phyloP scores from a whole-genome alignment of 92 coral and sea anemone genomes.

The Zoanthus sociatus region DNA sequence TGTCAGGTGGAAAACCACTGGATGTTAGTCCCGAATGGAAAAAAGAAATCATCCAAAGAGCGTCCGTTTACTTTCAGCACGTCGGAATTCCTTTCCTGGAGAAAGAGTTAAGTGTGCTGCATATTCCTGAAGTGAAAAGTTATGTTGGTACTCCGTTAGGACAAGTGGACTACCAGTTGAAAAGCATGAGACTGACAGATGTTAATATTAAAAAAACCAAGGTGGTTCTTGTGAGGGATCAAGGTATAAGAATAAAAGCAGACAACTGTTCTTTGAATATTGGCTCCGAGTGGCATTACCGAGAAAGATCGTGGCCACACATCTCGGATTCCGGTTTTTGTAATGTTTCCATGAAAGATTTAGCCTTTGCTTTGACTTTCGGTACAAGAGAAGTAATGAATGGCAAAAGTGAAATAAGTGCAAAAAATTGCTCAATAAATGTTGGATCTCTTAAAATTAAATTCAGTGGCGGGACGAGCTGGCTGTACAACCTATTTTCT shows the following conservation, averaged over 20 bases:
- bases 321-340: constrained; percentile 90
- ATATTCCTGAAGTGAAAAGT: constrained; percentile 70
- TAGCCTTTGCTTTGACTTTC: constrained; percentile 71
- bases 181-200: constrained; percentile 72
- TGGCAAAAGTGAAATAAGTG: constrained; percentile 61
- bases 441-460: constrained; percentile 76
- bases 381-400: constrained; percentile 55
- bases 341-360: constrained; percentile 65
- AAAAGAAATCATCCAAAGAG: constrained; percentile 21
- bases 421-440: constrained; percentile 66
- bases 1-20: constrained; percentile 25
- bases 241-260: constrained; percentile 67
- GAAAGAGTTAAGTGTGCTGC: constrained; percentile 66
- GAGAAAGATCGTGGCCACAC: constrained; percentile 85
- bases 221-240: constrained; percentile 53
- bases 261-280: constrained; percentile 69
- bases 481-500: constrained; percentile 87
- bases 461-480: constrained; percentile 87
- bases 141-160: constrained; percentile 79
- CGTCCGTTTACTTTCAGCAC: constrained; percentile 64
- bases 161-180: constrained; percentile 69
- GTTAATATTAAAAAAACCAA: constrained; percentile 76
- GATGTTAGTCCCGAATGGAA: constrained; percentile 39
- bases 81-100: constrained; percentile 81
- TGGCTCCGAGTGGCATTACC: constrained; percentile 81